Percentiles rank a stretch among this genome's conserved stretches.
phyloP scores from a whole-genome alignment of 2,113 vertebrate species.

The Rissa tridactyla region DNA sequence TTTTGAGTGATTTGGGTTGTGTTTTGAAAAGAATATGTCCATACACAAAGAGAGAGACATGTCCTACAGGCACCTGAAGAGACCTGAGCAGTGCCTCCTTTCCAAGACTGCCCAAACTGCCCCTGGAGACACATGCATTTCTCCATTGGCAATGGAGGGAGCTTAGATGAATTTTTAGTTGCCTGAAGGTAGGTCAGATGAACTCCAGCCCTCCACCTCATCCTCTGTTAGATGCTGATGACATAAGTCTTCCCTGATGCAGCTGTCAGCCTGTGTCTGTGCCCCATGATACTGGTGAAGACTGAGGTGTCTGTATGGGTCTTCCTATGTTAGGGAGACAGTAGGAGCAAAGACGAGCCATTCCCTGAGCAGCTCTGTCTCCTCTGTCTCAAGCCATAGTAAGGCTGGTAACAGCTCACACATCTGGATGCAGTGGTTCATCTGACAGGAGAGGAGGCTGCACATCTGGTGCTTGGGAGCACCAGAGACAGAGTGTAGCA shows the following conservation, averaged over 20 bases:
- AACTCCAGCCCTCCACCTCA: not conserved
- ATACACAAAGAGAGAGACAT: not conserved
- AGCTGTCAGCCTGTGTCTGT: not conserved
- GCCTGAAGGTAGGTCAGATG: not conserved
- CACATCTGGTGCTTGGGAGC: not conserved
- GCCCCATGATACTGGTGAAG: not conserved
- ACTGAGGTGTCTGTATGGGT: not conserved
- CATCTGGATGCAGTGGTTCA: not conserved
- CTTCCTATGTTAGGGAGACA: not conserved
- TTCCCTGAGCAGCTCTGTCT: not conserved
- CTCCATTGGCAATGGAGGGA: not conserved
- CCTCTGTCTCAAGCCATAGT: not conserved
- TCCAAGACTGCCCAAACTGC: not conserved
- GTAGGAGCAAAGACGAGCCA: not conserved
- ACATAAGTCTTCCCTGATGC: not conserved
- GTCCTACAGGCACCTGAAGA: not conserved
- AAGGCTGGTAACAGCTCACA: not conserved
- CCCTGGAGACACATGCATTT: not conserved
- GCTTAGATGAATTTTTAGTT: not conserved
- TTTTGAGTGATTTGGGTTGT: not conserved
- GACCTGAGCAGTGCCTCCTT: not conserved
- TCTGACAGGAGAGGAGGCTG: not conserved
- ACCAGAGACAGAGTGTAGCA: not conserved
- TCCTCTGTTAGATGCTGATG: not conserved
- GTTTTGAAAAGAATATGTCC: not conserved